A percentile compares a stretch with the other conserved stretches of the same genome.
Evolutionary conservation across 2,888 invertebrate genomes (phyloP).

Genomic region (Ormyrus pomaceus): DNA sequence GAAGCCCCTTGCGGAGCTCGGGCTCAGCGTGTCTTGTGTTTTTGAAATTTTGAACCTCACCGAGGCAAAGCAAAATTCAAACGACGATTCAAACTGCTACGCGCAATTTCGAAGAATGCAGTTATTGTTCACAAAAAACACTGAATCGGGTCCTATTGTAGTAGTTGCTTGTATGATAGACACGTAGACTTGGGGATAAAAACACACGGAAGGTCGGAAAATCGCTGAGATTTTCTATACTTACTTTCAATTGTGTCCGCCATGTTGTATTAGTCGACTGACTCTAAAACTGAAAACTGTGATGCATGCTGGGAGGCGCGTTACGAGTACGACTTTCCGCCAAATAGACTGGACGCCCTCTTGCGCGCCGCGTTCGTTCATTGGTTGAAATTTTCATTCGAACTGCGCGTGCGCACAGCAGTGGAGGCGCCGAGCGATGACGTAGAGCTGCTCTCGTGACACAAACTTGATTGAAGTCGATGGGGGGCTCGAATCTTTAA

Average conservation of each 20-base stretch:
- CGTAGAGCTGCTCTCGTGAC: too few species aligned
- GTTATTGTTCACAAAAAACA: too few species aligned
- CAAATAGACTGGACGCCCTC: slow-evolving; percentile 58
- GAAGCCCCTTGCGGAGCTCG: neutral
- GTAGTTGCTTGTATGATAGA: too few species aligned
- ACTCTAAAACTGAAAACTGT: slow-evolving; percentile 59
- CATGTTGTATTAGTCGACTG: slow-evolving; percentile 77
- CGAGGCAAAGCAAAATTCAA: slow-evolving; percentile 53
- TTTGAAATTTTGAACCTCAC: slow-evolving; percentile 56
- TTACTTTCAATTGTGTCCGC: slow-evolving; percentile 86
- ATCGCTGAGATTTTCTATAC: slow-evolving; percentile 73
- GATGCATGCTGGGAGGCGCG: slow-evolving; percentile 69
- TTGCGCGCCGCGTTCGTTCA: slow-evolving; percentile 41
- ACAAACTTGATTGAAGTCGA: slow-evolving; percentile 8
- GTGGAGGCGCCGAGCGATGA: slow-evolving; percentile 8
- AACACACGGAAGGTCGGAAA: neutral
- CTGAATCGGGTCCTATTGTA: too few species aligned
- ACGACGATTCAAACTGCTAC: slow-evolving; percentile 29
- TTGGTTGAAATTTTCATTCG: slow-evolving; percentile 26
- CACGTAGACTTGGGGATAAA: too few species aligned
- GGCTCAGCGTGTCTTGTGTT: slow-evolving; percentile 1
- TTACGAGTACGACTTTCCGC: slow-evolving; percentile 61
- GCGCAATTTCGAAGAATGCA: too few species aligned
- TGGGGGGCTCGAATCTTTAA: slow-evolving; percentile 7
- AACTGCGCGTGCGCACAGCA: slow-evolving; percentile 4